Conservation (phyloP, 2,797 vertebrate species). For the Apogon talboti region DNA sequence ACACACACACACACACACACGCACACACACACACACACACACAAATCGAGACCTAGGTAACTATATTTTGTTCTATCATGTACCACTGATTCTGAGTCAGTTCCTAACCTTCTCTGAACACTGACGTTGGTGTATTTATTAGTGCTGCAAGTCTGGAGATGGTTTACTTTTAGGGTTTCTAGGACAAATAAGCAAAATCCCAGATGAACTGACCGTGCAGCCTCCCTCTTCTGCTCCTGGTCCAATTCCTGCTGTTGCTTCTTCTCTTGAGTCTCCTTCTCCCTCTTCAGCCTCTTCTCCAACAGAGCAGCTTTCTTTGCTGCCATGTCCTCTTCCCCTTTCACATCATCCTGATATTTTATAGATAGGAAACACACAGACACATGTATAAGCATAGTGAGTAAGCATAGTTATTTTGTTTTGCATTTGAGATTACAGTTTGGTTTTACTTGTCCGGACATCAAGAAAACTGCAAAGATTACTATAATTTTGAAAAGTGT, state of each 20-base stretch:
- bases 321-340: constrained; percentile 95
- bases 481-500: no score
- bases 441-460: no score
- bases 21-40: no score
- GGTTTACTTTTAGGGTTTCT: not conserved
- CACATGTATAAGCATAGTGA: not conserved
- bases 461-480: no score
- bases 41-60: no score
- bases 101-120: not conserved
- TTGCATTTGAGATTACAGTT: no score
- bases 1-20: no score
- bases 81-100: no score
- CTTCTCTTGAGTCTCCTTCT: constrained; percentile 91
- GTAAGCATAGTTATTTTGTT: no score
- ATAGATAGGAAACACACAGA: constrained; percentile 9
- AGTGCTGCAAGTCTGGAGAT: not conserved
- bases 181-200: not conserved
- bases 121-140: not conserved
- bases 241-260: constrained; percentile 93
- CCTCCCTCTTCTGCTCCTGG: constrained; percentile 91
- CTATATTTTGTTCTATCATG: no score
- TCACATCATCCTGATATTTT: constrained; percentile 90
- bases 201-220: constrained; percentile 84
- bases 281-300: constrained; percentile 93
- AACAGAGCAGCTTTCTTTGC: constrained; percentile 93